Evolutionary conservation across 2,888 invertebrate species (phyloP).

Genomic region (Limenitis camilla): DNA sequence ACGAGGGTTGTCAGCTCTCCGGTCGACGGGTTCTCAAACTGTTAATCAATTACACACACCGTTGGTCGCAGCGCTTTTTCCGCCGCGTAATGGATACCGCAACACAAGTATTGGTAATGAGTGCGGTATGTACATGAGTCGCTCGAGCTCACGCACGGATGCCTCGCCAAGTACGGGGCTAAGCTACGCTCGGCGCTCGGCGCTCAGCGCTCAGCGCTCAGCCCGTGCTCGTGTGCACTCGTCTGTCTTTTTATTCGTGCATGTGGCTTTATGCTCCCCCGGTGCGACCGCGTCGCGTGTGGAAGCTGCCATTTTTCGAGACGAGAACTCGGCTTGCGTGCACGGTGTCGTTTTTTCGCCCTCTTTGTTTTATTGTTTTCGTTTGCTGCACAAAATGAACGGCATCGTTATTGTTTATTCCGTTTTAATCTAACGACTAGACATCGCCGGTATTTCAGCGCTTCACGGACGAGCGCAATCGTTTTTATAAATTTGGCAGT

Average conservation of each 20-base stretch:
- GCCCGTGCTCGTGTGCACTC: conserved; percentile 40
- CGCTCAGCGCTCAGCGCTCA: too few relatives aligned
- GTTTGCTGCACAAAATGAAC: conserved; percentile 52
- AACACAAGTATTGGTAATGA: conserved; percentile 48
- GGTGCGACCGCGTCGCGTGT: conserved; percentile 43
- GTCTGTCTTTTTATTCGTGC: conserved; percentile 41
- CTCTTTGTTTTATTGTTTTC: conserved; percentile 65
- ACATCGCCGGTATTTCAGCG: conserved; percentile 3
- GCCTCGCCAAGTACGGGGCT: conserved; percentile 53
- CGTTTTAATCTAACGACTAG: conserved; percentile 10
- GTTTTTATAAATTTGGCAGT: conserved; percentile 1
- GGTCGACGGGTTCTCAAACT: conserved; percentile 56
- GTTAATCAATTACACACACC: conserved; percentile 69
- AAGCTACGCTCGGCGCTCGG: conserved; percentile 30
- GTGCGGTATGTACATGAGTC: conserved; percentile 30
- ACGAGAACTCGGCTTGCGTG: conserved; percentile 55
- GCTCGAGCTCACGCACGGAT: conserved; percentile 58
- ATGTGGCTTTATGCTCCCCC: conserved; percentile 32
- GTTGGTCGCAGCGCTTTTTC: conserved; percentile 60
- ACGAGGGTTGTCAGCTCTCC: conserved; percentile 28
- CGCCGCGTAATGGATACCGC: conserved; percentile 65
- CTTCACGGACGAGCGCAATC: not conserved
- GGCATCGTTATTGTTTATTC: conserved; percentile 44
- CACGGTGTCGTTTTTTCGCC: conserved; percentile 54
- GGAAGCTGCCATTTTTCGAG: conserved; percentile 55